A percentile compares a stretch with the other conserved stretches of the same genome.
phyloP scores from a whole-genome alignment of 2,888 invertebrate genomes.

The Limnephilus rhombicus region DNA sequence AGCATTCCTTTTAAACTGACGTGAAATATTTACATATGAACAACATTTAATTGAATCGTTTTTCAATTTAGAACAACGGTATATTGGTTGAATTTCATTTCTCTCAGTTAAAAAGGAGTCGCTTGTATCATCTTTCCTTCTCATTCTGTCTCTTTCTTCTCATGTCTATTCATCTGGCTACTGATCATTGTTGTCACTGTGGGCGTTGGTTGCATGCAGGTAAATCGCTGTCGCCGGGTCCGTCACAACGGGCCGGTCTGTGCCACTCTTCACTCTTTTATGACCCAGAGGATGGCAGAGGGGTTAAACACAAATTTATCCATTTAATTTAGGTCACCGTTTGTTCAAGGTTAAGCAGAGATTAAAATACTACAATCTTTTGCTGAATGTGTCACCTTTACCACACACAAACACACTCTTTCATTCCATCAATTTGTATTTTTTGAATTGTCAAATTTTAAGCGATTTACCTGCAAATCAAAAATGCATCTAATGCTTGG shows the following conservation, averaged over 20 bases:
- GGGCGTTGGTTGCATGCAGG: slow-evolving; percentile 49
- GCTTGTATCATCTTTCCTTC: slow-evolving; percentile 15
- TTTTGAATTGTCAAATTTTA: neutral
- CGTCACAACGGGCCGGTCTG: neutral
- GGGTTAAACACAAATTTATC: neutral
- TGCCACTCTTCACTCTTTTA: neutral
- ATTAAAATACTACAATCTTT: neutral
- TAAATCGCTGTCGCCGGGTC: slow-evolving; percentile 35
- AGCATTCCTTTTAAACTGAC: slow-evolving; percentile 10
- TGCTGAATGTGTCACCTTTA: neutral
- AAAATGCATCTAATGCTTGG: neutral
- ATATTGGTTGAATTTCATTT: neutral
- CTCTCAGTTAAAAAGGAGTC: neutral
- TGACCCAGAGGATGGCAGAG: neutral
- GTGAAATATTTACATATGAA: neutral
- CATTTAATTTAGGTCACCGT: neutral
- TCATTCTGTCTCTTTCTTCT: slow-evolving; percentile 23
- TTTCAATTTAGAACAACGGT: neutral
- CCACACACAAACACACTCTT: neutral
- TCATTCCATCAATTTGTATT: neutral
- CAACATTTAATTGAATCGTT: neutral
- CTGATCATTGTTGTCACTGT: slow-evolving; percentile 40
- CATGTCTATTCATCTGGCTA: slow-evolving; percentile 20
- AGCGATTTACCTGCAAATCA: slow-evolving; percentile 1
- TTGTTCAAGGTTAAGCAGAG: neutral